phyloP scores from a whole-genome alignment of 2,113 vertebrate species.

The crab-eating macaque (Macaca fascicularis) region DNA sequence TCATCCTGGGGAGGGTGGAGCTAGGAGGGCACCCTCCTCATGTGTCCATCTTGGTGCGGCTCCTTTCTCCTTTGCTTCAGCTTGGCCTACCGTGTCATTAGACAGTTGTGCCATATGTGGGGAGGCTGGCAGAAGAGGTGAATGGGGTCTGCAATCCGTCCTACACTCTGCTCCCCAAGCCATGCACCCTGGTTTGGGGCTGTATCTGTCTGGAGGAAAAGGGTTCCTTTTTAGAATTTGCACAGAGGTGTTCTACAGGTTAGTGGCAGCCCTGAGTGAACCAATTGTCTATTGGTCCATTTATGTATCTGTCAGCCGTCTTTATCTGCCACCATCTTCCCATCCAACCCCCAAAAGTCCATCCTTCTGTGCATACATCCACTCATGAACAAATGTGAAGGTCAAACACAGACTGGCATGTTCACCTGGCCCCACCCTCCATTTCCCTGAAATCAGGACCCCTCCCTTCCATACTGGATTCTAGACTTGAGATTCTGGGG shows the following conservation, averaged over 20 bases:
- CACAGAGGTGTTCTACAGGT: neutral
- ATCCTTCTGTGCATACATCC: neutral
- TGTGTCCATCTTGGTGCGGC: neutral
- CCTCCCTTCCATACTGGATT: neutral
- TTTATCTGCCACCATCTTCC: neutral
- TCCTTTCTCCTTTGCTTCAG: neutral
- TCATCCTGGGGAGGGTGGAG: neutral
- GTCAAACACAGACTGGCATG: conserved; percentile 15
- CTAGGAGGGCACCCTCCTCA: neutral
- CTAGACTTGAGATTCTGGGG: neutral
- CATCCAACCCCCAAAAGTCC: neutral
- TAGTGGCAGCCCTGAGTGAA: neutral
- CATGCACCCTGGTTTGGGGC: neutral
- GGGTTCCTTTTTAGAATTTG: neutral
- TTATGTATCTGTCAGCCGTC: neutral
- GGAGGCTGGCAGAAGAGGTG: neutral
- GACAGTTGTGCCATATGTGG: neutral
- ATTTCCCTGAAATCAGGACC: neutral
- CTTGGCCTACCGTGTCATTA: neutral
- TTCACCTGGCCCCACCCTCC: neutral
- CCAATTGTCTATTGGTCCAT: neutral
- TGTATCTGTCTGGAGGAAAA: neutral
- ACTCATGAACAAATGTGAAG: conserved; percentile 31
- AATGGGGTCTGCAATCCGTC: neutral
- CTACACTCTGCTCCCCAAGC: neutral